These are phyloP conservation scores for Spilosoma lubricipeda DNA, from an alignment of 2,888 invertebrate genomes.

Conservation along the genomic window DNA sequence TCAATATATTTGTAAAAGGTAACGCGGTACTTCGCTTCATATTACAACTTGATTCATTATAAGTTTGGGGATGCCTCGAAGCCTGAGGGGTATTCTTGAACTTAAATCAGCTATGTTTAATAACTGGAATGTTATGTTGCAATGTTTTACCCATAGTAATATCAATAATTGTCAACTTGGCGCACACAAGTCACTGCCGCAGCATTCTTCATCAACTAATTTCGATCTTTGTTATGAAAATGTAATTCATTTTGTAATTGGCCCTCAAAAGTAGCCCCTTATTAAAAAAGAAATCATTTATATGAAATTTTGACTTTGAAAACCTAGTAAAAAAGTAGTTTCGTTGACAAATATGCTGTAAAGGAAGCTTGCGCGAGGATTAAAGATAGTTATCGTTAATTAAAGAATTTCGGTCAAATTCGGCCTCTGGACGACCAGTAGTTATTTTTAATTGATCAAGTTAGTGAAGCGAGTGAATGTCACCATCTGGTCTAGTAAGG, in stretches of 20 bases:
- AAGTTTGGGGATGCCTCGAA: slow-evolving; percentile 2
- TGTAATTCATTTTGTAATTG: too few relatives aligned
- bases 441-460: neutral
- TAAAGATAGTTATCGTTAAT: neutral
- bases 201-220: neutral
- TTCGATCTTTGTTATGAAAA: neutral
- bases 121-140: neutral
- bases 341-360: neutral
- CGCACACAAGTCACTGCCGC: neutral
- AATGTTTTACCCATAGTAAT: neutral
- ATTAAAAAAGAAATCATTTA: neutral
- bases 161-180: neutral
- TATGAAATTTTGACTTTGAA: too few relatives aligned
- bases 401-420: neutral
- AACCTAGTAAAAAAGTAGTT: neutral
- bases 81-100: neutral
- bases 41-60: slow-evolving; percentile 12
- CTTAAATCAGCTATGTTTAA: neutral
- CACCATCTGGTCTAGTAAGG: neutral
- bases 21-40: neutral
- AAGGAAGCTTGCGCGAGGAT: neutral
- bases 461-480: neutral
- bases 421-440: neutral
- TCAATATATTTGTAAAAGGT: neutral
- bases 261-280: too few relatives aligned